Conservation (phyloP, 2,888 invertebrate species). For the Pheosia tremula region DNA sequence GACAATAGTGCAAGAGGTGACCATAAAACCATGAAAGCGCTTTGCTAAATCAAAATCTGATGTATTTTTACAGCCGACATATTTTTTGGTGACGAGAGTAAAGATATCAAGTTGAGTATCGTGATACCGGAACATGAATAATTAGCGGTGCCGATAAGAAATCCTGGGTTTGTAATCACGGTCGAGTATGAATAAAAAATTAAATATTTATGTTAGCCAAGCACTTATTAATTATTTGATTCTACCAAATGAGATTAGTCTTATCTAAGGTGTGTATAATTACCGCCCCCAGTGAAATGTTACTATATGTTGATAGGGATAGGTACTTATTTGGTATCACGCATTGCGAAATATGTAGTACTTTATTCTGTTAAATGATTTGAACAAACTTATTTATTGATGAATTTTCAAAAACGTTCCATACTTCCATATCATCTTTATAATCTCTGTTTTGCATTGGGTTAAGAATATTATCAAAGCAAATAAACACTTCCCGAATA, state of each 20-base stretch:
- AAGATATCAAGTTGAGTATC: slow-evolving; percentile 26
- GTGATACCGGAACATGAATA: background rate
- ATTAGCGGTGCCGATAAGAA: background rate
- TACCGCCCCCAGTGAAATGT: no score
- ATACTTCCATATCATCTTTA: background rate
- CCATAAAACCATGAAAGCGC: slow-evolving; percentile 41
- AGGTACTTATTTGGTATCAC: no score
- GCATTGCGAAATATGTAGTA: no score
- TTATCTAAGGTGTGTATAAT: no score
- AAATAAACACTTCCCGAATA: background rate
- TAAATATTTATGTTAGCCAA: no score
- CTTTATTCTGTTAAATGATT: background rate
- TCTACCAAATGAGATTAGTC: no score
- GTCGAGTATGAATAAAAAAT: background rate
- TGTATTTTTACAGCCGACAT: slow-evolving; percentile 35
- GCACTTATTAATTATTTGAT: no score
- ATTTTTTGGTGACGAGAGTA: slow-evolving; percentile 32
- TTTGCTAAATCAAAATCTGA: slow-evolving; percentile 47
- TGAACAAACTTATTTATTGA: no score
- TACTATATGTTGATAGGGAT: no score
- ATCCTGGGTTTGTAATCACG: background rate
- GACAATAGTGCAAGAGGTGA: slow-evolving; percentile 45
- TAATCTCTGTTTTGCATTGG: background rate
- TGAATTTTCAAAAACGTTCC: no score
- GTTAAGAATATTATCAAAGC: background rate